A percentile compares a stretch with the other conserved stretches of the same genome.
Evolutionary conservation across 2,888 invertebrate species (phyloP).

Genomic region (Drosophila anomelani): DNA sequence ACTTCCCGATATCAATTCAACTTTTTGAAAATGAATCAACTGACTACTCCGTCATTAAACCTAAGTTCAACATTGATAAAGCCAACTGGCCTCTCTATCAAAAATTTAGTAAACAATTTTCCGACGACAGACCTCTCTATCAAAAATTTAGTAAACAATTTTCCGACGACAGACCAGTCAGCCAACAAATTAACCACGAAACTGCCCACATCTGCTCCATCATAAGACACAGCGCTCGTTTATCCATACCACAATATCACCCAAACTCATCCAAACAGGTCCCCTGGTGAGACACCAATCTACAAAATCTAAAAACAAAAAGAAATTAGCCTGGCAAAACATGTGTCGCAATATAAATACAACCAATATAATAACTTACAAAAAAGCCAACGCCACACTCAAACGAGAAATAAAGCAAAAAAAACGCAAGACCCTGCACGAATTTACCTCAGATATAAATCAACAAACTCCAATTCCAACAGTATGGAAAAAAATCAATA

Average conservation of each 20-base stretch:
- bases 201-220: neutral
- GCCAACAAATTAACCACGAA: neutral
- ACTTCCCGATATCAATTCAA: neutral
- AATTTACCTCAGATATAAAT: neutral
- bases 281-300: neutral
- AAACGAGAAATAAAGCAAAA: neutral
- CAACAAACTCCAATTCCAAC: neutral
- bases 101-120: too few species aligned
- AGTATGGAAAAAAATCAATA: too few species aligned
- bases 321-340: too few species aligned
- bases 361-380: too few species aligned
- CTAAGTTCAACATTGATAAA: too few species aligned
- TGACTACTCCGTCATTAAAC: neutral
- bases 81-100: too few species aligned
- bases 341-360: too few species aligned
- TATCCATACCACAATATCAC: conserved; percentile 2
- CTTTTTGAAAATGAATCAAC: neutral
- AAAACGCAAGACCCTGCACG: conserved; percentile 2
- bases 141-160: too few species aligned
- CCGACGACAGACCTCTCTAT: too few species aligned
- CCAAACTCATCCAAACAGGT: too few species aligned
- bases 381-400: neutral
- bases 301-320: too few species aligned
- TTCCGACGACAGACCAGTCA: neutral
- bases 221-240: neutral